Evolutionary conservation across 2,888 invertebrate genomes (phyloP).

Genomic region (Oscheius sp.): DNA sequence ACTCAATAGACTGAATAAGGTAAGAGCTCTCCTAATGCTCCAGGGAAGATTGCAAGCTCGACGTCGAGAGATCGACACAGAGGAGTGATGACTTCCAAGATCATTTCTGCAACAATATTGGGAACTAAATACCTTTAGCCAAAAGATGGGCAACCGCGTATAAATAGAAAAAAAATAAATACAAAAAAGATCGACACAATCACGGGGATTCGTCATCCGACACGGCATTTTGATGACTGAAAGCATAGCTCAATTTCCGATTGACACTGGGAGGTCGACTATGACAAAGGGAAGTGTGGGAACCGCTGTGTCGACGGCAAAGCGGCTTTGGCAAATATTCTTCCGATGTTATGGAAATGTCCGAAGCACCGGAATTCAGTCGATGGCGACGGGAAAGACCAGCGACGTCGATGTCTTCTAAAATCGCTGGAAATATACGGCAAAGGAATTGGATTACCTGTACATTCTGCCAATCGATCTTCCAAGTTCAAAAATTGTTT

Average conservation of each 20-base stretch:
- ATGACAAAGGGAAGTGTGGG: slow-evolving; percentile 45
- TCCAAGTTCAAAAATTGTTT: slow-evolving; percentile 46
- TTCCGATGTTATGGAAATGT: slow-evolving; percentile 42
- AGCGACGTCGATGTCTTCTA: slow-evolving; percentile 24
- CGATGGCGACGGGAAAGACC: slow-evolving; percentile 45
- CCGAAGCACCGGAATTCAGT: slow-evolving; percentile 51
- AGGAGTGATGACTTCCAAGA: no score
- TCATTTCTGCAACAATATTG: no score
- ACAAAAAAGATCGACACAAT: neutral
- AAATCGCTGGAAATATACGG: neutral
- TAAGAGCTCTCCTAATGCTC: no score
- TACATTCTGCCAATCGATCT: slow-evolving; percentile 20
- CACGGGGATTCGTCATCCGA: slow-evolving; percentile 23
- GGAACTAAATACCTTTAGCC: no score
- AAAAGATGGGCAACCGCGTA: no score
- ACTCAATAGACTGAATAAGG: no score
- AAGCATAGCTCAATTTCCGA: slow-evolving; percentile 57
- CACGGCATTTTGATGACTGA: slow-evolving; percentile 46
- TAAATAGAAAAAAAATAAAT: neutral
- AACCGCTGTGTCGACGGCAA: slow-evolving; percentile 62
- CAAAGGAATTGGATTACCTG: slow-evolving; percentile 7
- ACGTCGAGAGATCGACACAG: no score
- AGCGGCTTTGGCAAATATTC: slow-evolving; percentile 65
- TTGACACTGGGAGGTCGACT: slow-evolving; percentile 54
- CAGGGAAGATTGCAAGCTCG: no score